Percentiles rank a stretch among this genome's conserved stretches.
phyloP scores from a whole-genome alignment of 37 sponge, comb jelly and placozoan species.

The Dysidea cf. avara region DNA sequence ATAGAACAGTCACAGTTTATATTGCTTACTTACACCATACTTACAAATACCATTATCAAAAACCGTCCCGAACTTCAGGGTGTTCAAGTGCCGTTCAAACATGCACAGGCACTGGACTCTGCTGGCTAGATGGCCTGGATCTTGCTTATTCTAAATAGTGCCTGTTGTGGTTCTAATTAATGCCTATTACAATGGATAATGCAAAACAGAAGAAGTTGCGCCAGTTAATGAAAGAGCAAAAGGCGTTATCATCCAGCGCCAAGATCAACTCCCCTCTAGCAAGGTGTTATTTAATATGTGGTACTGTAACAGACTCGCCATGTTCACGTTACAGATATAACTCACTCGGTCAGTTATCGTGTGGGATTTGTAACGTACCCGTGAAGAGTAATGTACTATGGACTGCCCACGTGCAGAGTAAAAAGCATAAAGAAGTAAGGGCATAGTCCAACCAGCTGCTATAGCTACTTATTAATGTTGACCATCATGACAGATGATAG shows the following conservation, averaged over 20 bases:
- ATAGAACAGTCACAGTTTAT: no score
- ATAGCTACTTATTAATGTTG: neutral
- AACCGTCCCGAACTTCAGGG: no score
- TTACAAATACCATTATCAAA: no score
- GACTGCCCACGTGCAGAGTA: constrained; percentile 72
- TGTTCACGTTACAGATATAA: constrained; percentile 58
- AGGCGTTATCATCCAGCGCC: neutral
- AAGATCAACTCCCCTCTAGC: constrained; percentile 69
- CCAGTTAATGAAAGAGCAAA: constrained; percentile 75
- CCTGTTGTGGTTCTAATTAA: neutral
- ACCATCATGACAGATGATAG: neutral
- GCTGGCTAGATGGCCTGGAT: no score
- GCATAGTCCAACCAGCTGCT: neutral
- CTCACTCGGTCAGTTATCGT: constrained; percentile 65
- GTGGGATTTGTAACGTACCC: constrained; percentile 54
- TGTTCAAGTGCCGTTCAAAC: no score
- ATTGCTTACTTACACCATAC: no score
- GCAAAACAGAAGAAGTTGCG: constrained; percentile 69
- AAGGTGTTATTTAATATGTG: constrained; percentile 29
- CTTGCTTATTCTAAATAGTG: no score
- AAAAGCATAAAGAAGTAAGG: constrained; percentile 59
- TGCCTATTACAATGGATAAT: constrained; percentile 14
- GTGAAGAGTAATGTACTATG: constrained; percentile 69
- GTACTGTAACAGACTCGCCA: neutral
- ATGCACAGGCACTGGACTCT: no score